Percentiles rank a stretch among this genome's conserved stretches.
Evolutionary conservation across 2,888 invertebrate genomes (phyloP).

Genomic region (Polyommatus iphigenia): DNA sequence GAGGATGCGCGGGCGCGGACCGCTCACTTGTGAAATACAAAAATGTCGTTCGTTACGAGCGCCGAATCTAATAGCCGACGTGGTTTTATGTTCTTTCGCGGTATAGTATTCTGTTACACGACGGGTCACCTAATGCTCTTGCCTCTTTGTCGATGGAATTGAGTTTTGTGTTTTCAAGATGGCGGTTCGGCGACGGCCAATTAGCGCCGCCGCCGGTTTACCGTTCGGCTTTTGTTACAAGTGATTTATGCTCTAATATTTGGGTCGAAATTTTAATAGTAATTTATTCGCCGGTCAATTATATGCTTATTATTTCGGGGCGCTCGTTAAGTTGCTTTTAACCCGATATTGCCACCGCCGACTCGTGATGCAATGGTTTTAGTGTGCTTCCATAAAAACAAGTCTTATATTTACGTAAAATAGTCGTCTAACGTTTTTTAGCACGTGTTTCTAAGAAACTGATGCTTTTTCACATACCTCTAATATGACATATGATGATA

Average conservation of each 20-base stretch:
- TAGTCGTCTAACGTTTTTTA: not conserved
- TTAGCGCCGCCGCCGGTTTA: constrained; percentile 55
- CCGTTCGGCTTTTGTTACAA: constrained; percentile 64
- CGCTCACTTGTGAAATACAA: constrained; percentile 52
- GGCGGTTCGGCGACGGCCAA: constrained; percentile 59
- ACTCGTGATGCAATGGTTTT: constrained; percentile 15
- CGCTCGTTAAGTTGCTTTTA: constrained; percentile 22
- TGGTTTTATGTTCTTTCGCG: constrained; percentile 70
- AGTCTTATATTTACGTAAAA: not conserved
- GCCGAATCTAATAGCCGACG: constrained; percentile 64
- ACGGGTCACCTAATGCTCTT: constrained; percentile 51
- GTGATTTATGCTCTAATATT: constrained; percentile 64
- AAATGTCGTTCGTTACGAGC: constrained; percentile 63
- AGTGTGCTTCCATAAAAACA: not conserved
- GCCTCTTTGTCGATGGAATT: constrained; percentile 54
- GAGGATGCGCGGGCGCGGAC: constrained; percentile 56
- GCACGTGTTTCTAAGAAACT: not conserved
- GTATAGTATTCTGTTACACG: constrained; percentile 67
- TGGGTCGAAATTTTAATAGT: constrained; percentile 36
- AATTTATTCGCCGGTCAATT: constrained; percentile 37
- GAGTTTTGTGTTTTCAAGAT: constrained; percentile 51
- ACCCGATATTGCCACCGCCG: constrained; percentile 9
- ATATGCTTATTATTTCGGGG: constrained; percentile 34
- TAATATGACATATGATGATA: too few species aligned
- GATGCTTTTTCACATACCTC: not conserved